A percentile compares a stretch with the other conserved stretches of the same genome.
Conservation (phyloP, 2,113 vertebrate species). For the Philantomba maxwellii region DNA sequence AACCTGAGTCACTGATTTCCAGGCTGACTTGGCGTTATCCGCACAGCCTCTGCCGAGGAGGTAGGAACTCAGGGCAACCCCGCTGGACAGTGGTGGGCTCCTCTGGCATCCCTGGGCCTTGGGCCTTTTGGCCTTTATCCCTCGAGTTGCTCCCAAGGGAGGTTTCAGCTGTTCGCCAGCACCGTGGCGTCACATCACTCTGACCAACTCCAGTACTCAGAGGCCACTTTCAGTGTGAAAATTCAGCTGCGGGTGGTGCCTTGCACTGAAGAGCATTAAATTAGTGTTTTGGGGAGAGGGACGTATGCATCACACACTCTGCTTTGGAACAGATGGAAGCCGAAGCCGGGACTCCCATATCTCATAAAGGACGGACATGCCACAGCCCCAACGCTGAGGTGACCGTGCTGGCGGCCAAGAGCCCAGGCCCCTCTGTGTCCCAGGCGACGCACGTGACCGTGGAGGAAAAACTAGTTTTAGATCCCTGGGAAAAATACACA, state of each 20-base stretch:
- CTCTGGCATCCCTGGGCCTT: not conserved
- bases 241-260: not conserved
- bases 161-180: not conserved
- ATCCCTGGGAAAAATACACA: slow-evolving; percentile 7
- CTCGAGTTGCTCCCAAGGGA: not conserved
- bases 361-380: not conserved
- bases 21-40: not conserved
- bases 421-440: not conserved
- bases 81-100: not conserved
- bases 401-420: too few species aligned
- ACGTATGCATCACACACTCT: rapidly evolving
- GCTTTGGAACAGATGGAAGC: not conserved
- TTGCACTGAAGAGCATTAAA: not conserved
- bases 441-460: rapidly evolving
- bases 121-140: not conserved
- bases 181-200: not conserved
- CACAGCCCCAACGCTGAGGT: not conserved
- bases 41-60: not conserved
- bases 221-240: not conserved
- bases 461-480: not conserved
- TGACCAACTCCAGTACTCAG: not conserved
- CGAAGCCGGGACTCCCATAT: rapidly evolving
- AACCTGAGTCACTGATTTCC: not conserved
- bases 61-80: not conserved
- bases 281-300: not conserved